A percentile compares a stretch with the other conserved stretches of the same genome.
Conservation (phyloP, 1,140 invertebrate species). For the Myzus persicae region DNA sequence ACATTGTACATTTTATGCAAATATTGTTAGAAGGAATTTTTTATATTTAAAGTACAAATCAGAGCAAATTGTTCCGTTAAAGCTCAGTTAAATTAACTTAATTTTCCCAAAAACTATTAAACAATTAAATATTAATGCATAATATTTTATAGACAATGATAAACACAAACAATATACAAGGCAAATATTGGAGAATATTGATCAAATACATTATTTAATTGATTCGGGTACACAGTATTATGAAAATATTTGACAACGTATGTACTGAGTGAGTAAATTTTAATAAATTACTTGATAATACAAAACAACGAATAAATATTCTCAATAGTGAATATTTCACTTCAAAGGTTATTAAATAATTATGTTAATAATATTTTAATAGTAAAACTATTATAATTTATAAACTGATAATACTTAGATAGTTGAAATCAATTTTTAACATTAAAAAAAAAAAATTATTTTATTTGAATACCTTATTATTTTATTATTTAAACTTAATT, state of each 20-base stretch:
- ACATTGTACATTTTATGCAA: background rate
- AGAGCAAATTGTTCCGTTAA: no score
- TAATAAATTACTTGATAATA: background rate
- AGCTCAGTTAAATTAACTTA: no score
- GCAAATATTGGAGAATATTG: no score
- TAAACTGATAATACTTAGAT: background rate
- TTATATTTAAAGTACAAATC: background rate
- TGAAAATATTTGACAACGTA: background rate
- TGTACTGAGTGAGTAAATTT: background rate
- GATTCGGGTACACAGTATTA: background rate
- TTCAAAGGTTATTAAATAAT: background rate
- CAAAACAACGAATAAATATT: background rate
- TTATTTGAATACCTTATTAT: background rate
- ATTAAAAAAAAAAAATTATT: background rate
- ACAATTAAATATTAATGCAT: background rate
- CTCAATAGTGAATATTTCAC: background rate
- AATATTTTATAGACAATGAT: background rate
- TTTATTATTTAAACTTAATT: background rate
- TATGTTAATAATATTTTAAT: background rate
- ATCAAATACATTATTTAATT: background rate
- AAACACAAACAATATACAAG: no score
- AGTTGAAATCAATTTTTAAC: background rate
- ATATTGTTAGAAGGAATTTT: background rate
- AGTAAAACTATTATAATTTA: background rate
- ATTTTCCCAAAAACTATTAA: background rate